Percentiles rank a stretch among this genome's conserved stretches.
Conservation (phyloP, 1,140 invertebrate species). For the Sinella curviseta region DNA sequence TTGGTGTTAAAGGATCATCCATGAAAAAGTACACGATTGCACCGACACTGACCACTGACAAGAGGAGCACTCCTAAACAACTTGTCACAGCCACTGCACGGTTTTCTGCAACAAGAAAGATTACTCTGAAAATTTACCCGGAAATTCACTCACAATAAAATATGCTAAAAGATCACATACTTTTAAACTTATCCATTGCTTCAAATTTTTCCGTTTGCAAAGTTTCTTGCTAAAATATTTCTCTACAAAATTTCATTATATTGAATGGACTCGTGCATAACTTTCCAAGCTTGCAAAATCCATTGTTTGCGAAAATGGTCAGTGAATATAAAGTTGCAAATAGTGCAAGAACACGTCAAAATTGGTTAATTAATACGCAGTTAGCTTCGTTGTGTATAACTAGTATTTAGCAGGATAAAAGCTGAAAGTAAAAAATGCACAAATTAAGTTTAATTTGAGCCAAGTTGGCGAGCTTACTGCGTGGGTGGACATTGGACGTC, state of each 20-base stretch:
- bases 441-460: not conserved
- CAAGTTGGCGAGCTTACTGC: not conserved
- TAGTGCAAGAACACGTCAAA: too few relatives aligned
- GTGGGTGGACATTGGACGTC: not conserved
- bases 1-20: conserved; percentile 27
- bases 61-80: not conserved
- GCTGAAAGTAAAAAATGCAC: not conserved
- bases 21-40: conserved; percentile 11
- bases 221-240: too few relatives aligned
- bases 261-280: too few relatives aligned
- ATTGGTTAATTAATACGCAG: too few relatives aligned
- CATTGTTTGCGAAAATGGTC: too few relatives aligned
- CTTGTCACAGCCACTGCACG: not conserved
- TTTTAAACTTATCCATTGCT: not conserved
- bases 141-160: not conserved
- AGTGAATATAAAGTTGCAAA: too few relatives aligned
- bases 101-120: not conserved
- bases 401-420: not conserved
- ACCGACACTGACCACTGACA: not conserved
- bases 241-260: too few relatives aligned
- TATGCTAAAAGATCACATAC: not conserved
- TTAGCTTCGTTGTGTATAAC: too few relatives aligned
- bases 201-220: too few relatives aligned
- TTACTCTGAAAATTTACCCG: not conserved
- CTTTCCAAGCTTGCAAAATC: too few relatives aligned